Evolutionary conservation across 2,888 invertebrate species (phyloP).

Genomic region (Exocentrus adspersus): DNA sequence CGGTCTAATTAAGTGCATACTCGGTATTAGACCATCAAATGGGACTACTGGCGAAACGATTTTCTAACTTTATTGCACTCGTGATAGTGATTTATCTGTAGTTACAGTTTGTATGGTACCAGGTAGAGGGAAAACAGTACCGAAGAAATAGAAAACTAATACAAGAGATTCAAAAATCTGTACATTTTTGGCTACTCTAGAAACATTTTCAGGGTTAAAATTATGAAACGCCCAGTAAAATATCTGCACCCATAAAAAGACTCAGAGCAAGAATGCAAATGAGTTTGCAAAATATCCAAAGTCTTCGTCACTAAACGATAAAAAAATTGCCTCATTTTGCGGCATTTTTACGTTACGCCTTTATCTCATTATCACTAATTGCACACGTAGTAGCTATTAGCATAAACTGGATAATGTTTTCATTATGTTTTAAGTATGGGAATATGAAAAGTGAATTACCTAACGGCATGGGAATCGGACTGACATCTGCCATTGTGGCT

Average conservation of each 20-base stretch:
- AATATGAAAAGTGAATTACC: conserved; percentile 48
- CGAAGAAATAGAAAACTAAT: not conserved
- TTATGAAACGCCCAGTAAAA: conserved; percentile 1
- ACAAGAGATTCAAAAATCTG: too few species aligned
- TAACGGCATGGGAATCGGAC: conserved; percentile 51
- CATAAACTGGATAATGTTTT: conserved; percentile 50
- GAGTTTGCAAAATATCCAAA: conserved; percentile 18
- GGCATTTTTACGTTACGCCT: conserved; percentile 20
- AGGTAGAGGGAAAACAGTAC: not conserved
- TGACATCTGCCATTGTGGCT: conserved; percentile 49
- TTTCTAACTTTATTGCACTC: conserved; percentile 40
- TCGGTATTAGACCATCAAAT: conserved; percentile 37
- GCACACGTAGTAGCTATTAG: conserved; percentile 42
- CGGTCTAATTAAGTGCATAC: conserved; percentile 40
- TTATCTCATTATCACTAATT: conserved; percentile 33
- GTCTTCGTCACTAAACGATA: conserved; percentile 7
- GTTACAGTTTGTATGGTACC: conserved; percentile 11
- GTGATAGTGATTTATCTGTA: conserved; percentile 37
- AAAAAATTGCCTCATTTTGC: conserved; percentile 20
- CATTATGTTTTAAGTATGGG: conserved; percentile 50
- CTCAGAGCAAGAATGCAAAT: conserved; percentile 13
- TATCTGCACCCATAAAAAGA: not conserved
- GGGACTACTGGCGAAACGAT: conserved; percentile 34
- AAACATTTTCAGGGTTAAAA: too few species aligned
- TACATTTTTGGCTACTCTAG: too few species aligned